These are phyloP conservation scores for Ormyrus pomaceus DNA, from an alignment of 2,888 invertebrate species.

Conservation along the genomic window DNA sequence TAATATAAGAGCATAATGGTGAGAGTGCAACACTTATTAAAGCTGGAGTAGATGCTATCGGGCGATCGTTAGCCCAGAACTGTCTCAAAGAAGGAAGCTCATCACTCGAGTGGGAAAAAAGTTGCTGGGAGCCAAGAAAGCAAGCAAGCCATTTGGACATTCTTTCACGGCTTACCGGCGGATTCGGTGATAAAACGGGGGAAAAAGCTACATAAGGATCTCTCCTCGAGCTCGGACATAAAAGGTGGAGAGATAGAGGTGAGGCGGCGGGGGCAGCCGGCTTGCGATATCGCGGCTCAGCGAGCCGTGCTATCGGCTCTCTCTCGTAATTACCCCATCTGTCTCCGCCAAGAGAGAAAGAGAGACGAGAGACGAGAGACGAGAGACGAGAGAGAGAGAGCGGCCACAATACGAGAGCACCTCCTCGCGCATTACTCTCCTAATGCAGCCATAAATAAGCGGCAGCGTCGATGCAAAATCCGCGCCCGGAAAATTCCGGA, in stretches of 20 bases:
- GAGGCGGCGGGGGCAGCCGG: background rate
- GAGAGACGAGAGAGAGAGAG: background rate
- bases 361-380: background rate
- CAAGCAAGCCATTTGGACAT: background rate
- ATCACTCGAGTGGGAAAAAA: no score
- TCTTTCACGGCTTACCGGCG: slow-evolving; percentile 2
- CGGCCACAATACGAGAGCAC: no score
- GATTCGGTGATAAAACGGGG: slow-evolving; percentile 1
- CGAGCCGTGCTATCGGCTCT: slow-evolving; percentile 64
- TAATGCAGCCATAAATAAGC: no score
- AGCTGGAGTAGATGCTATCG: background rate
- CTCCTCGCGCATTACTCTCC: no score
- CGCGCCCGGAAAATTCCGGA: background rate
- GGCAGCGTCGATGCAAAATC: no score
- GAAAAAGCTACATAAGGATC: background rate
- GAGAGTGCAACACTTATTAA: no score
- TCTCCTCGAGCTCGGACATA: background rate
- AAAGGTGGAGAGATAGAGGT: background rate
- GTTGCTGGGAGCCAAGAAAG: no score
- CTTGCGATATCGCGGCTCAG: slow-evolving; percentile 45
- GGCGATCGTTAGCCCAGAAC: background rate
- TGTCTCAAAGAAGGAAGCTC: background rate
- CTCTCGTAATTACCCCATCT: slow-evolving; percentile 66
- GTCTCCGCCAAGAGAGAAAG: background rate
- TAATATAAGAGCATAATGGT: no score